These are phyloP conservation scores for Gymnorhina tibicen DNA, from an alignment of 2,113 vertebrate species.

Conservation along the genomic window DNA sequence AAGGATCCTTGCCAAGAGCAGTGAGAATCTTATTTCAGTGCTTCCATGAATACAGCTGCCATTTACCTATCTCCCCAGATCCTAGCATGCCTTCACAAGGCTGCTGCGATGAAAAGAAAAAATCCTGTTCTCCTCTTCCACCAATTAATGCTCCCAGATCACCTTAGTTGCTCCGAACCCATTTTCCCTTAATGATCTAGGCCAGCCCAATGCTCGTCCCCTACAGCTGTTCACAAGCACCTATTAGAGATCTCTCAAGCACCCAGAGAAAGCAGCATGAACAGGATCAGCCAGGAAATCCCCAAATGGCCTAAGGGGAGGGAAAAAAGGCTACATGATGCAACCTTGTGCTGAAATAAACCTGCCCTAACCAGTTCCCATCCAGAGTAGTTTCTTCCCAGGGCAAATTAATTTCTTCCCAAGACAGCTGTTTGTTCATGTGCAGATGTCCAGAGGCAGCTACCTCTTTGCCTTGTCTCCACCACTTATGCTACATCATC, in stretches of 20 bases:
- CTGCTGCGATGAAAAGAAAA: not conserved
- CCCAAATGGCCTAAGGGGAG: constrained; percentile 33
- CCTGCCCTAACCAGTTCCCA: constrained; percentile 36
- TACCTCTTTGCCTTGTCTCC: not conserved
- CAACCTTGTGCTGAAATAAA: constrained; percentile 18
- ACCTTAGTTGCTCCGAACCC: not conserved
- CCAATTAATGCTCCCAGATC: not conserved
- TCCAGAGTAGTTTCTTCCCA: not conserved
- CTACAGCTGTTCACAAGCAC: constrained; percentile 11
- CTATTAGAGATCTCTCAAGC: not conserved
- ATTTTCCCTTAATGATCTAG: not conserved
- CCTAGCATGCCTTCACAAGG: not conserved
- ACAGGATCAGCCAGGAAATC: constrained; percentile 29
- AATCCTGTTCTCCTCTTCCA: not conserved
- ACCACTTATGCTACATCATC: not conserved
- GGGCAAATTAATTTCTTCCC: constrained; percentile 20
- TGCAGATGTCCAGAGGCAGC: constrained; percentile 16
- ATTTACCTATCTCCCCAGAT: not conserved
- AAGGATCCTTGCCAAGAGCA: not conserved
- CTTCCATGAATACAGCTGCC: not conserved
- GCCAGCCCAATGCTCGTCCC: not conserved
- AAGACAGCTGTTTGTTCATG: not conserved
- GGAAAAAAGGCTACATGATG: constrained; percentile 35
- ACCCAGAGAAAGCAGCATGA: not conserved
- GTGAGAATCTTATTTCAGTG: not conserved